Base-by-base conservation (phyloP, 1,140 invertebrate genomes). In the Caenorhabditis remanei region DNA sequence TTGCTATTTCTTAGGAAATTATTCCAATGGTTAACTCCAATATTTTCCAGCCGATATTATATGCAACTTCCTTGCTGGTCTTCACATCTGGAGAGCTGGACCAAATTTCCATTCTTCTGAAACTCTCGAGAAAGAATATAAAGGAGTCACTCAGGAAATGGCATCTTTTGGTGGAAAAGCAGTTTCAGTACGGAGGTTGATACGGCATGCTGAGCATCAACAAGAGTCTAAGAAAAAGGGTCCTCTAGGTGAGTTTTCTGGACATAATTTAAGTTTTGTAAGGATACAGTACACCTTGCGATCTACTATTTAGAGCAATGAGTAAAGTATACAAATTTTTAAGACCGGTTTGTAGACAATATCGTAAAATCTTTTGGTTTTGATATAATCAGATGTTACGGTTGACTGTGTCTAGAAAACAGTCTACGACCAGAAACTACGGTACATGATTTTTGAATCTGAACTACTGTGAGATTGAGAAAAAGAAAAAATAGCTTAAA, bases 1-100 rank as follows among this genome's bases (percentile, higher is more conserved):
- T 19, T 63, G 48, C n/a, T 21, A 21, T 3, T 7, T 65, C 40
- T 40, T 32, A 11, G 9, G 32, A 87, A 63, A 48, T 13, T 32
- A n/a, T 41, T 19, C 32, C 11, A 32, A 40, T 3, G 32, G 21
- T 58, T 58, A 32, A 24, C n/a, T n/a, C 40, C 2, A 32, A 32
- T 32, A 3, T 19, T 83, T 83, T 61, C 46, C 58, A 87, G 86
- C 71, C n/a, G 87, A 88, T 8, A 65, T 88, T 16, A 65, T 79
- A 9, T 88, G 87, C 61, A 84, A 85, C 53, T 88, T 88, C 75
- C 56, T 88, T n/a, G 32, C 63, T 48, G 87, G 87, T 14, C 67
- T 88, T 2, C 82, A 87, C 40, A 48, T 84, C 32, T 87, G 84
- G 46, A 41, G 87, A 32, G 83, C 58, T 7, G 56, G 65, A 5